phyloP scores from a whole-genome alignment of 2,888 invertebrate genomes.

The Synanthedon formicaeformis region DNA sequence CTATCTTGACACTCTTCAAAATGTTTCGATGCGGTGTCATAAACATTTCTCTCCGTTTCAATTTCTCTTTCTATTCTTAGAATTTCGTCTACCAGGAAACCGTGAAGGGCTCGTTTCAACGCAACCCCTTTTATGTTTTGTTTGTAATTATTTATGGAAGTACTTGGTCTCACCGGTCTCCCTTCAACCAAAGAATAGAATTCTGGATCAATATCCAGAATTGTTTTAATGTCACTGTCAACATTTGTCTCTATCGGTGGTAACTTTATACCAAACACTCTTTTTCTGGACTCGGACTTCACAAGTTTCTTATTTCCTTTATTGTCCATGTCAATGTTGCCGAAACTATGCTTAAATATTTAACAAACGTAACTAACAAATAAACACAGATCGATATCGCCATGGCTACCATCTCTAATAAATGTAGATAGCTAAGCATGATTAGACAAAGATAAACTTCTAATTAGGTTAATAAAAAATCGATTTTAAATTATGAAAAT shows the following conservation, averaged over 20 bases:
- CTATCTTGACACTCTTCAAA: constrained; percentile 57
- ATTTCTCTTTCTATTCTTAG: constrained; percentile 51
- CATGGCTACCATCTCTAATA: constrained; percentile 28
- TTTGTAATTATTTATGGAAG: constrained; percentile 68
- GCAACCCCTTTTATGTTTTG: constrained; percentile 55
- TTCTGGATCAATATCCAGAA: constrained; percentile 74
- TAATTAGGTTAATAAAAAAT: too few species aligned
- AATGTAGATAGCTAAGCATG: too few species aligned
- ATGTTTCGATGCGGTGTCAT: constrained; percentile 41
- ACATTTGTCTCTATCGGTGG: constrained; percentile 41
- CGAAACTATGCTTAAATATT: not conserved
- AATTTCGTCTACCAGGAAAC: constrained; percentile 53
- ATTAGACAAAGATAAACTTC: too few species aligned
- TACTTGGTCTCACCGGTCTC: constrained; percentile 67
- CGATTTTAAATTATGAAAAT: too few species aligned
- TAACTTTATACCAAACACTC: constrained; percentile 39
- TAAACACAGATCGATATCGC: constrained; percentile 31
- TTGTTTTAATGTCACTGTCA: constrained; percentile 48
- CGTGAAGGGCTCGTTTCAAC: constrained; percentile 43
- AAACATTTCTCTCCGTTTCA: constrained; percentile 42
- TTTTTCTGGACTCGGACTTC: constrained; percentile 27
- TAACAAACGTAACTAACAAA: not conserved
- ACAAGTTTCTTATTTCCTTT: constrained; percentile 27
- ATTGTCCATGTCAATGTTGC: constrained; percentile 9
- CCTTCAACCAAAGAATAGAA: constrained; percentile 73